Evolutionary conservation across 2,797 vertebrate species (phyloP).

Genomic region (Ctenosaura bakeri): DNA sequence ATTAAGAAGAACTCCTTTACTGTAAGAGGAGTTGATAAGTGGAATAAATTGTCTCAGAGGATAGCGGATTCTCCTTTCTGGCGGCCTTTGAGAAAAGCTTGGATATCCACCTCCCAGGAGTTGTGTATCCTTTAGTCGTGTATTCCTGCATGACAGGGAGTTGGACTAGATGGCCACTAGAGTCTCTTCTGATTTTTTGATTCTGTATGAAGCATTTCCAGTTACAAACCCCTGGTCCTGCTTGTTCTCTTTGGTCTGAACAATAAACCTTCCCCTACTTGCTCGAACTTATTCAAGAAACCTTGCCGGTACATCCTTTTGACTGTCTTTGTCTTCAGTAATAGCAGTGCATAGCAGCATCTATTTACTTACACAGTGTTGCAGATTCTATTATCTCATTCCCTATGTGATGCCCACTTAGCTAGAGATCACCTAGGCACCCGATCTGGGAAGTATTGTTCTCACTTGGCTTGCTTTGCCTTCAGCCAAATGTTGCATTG

Average conservation of each 20-base stretch:
- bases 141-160: no score
- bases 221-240: background rate
- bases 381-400: background rate
- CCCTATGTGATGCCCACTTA: background rate
- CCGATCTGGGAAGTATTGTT: background rate
- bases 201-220: background rate
- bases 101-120: no score
- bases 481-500: background rate
- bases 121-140: no score
- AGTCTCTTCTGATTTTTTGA: no score
- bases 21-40: background rate
- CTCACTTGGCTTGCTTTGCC: background rate
- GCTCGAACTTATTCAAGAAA: no score
- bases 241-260: background rate
- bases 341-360: background rate
- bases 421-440: no score
- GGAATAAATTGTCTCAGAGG: background rate
- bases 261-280: no score
- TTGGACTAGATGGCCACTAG: no score
- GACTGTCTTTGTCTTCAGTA: background rate
- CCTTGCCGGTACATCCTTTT: background rate
- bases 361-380: background rate
- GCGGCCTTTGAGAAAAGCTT: background rate
- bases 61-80: background rate
- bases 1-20: background rate